Evolutionary conservation across 2,797 vertebrate species (phyloP).

Genomic region (Rhinophrynus dorsalis): DNA sequence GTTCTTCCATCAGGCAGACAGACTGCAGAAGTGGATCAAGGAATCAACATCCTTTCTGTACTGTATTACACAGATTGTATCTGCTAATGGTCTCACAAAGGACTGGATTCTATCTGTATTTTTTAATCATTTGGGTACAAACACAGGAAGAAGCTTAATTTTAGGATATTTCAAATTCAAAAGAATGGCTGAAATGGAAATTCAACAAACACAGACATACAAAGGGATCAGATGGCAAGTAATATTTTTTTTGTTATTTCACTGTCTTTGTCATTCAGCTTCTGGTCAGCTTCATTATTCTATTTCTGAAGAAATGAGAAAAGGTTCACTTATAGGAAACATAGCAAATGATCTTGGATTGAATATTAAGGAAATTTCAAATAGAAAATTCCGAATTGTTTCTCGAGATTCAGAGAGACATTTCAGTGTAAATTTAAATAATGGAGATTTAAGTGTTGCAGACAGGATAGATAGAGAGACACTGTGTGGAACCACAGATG

Average conservation of each 20-base stretch:
- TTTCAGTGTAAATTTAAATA: constrained; percentile 67
- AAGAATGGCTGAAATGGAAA: not conserved
- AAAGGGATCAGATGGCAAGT: constrained; percentile 50
- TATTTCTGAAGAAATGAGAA: constrained; percentile 40
- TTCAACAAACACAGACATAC: not conserved
- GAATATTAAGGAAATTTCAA: constrained; percentile 33
- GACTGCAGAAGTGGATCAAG: constrained; percentile 19
- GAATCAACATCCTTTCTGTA: not conserved
- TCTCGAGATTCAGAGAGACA: constrained; percentile 59
- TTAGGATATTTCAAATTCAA: not conserved
- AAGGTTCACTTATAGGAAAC: constrained; percentile 57
- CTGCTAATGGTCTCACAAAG: not conserved
- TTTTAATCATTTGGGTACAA: too few relatives aligned
- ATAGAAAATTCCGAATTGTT: constrained; percentile 59
- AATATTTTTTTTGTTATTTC: constrained; percentile 17
- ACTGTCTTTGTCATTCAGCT: constrained; percentile 31
- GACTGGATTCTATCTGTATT: too few relatives aligned
- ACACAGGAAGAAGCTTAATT: not conserved
- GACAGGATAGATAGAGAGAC: too few relatives aligned
- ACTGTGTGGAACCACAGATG: too few relatives aligned
- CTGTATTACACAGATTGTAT: not conserved
- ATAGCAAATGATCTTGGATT: constrained; percentile 74
- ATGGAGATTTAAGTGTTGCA: constrained; percentile 67
- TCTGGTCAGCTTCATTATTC: constrained; percentile 38
- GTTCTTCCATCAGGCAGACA: constrained; percentile 4